phyloP scores from a whole-genome alignment of 2,888 invertebrate species.

The Yponomeuta cagnagella region DNA sequence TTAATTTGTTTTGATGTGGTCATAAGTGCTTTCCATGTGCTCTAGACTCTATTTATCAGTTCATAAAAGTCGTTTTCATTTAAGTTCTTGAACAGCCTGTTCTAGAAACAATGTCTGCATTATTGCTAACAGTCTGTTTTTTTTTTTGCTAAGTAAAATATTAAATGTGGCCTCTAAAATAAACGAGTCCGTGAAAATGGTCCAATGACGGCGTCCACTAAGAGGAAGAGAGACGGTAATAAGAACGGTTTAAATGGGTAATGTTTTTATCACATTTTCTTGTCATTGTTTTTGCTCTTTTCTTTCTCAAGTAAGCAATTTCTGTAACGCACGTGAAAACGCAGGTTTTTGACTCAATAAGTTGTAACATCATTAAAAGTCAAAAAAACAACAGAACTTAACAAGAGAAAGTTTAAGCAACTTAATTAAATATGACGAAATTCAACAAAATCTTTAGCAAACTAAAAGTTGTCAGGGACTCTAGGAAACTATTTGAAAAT shows the following conservation, averaged over 20 bases:
- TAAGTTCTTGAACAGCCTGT: neutral
- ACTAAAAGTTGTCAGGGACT: neutral
- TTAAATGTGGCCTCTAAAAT: constrained; percentile 18
- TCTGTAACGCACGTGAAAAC: no score
- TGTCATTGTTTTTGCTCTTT: neutral
- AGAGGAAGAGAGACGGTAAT: constrained; percentile 6
- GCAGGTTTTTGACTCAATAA: no score
- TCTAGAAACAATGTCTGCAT: neutral
- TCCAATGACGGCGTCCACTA: constrained; percentile 13
- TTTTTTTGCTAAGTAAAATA: constrained; percentile 6
- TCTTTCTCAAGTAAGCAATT: no score
- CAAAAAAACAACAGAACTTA: no score
- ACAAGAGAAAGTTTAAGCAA: neutral
- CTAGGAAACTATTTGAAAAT: neutral
- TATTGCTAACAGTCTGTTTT: neutral
- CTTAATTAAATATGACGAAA: neutral
- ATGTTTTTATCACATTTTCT: neutral
- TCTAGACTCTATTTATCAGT: neutral
- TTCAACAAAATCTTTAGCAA: neutral
- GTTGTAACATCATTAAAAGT: neutral
- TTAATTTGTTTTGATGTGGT: neutral
- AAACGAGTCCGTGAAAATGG: constrained; percentile 10
- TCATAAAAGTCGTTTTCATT: neutral
- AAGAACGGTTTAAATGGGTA: no score
- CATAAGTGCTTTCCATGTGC: neutral